These are phyloP conservation scores for Cheirogaleus major DNA, from an alignment of 2,797 vertebrate species.

Conservation along the genomic window DNA sequence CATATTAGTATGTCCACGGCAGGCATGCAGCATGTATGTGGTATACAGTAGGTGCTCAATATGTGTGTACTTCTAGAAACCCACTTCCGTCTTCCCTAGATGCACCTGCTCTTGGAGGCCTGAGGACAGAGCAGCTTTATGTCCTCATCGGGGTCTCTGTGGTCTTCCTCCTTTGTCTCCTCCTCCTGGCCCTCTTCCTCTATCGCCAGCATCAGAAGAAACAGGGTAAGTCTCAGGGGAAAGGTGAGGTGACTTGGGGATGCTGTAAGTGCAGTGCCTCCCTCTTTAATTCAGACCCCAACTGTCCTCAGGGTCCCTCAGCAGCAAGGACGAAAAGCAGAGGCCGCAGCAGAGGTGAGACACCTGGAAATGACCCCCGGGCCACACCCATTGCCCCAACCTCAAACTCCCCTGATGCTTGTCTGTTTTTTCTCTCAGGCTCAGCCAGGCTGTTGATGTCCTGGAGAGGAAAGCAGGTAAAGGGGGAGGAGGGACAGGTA, in stretches of 20 bases:
- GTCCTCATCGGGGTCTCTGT: neutral
- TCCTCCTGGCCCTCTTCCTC: conserved; percentile 10
- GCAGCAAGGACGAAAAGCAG: neutral
- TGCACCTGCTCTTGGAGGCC: neutral
- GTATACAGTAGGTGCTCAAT: neutral
- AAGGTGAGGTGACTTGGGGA: neutral
- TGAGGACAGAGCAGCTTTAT: fast-evolving
- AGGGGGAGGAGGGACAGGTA: neutral
- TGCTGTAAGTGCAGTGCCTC: neutral
- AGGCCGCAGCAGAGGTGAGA: conserved; percentile 49
- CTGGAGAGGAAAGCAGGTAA: conserved; percentile 24
- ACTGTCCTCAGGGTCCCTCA: neutral
- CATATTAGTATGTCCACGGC: fast-evolving
- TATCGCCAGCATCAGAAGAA: neutral
- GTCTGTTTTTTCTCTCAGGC: neutral
- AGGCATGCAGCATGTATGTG: fast-evolving
- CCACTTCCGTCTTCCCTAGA: neutral
- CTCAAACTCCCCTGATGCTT: neutral
- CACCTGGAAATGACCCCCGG: fast-evolving
- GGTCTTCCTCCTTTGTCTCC: neutral
- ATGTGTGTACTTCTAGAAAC: too few relatives aligned
- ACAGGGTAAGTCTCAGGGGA: neutral
- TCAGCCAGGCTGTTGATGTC: neutral
- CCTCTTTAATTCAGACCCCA: neutral
- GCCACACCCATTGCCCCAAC: fast-evolving